Evolutionary conservation across 2,888 invertebrate genomes (phyloP).

Genomic region (Cerastoderma edule): DNA sequence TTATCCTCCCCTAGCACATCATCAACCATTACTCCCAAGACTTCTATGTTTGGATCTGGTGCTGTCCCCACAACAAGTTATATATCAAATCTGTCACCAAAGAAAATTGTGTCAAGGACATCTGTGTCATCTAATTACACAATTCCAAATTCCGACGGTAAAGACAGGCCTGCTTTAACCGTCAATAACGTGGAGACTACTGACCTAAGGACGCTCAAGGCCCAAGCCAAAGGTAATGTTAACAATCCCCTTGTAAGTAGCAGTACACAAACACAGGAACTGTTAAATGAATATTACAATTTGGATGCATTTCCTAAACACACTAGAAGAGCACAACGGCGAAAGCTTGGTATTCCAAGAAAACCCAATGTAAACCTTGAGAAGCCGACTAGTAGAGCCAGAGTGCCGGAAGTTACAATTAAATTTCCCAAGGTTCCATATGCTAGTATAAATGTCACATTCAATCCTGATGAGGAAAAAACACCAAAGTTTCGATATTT

Average conservation of each 20-base stretch:
- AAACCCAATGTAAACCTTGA: constrained; percentile 30
- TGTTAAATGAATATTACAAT: constrained; percentile 62
- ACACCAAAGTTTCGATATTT: constrained; percentile 72
- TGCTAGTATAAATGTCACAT: constrained; percentile 70
- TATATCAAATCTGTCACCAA: constrained; percentile 50
- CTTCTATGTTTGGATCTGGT: constrained; percentile 58
- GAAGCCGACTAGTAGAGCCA: constrained; percentile 49
- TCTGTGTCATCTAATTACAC: constrained; percentile 76
- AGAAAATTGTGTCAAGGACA: constrained; percentile 72
- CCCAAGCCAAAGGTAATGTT: constrained; percentile 74
- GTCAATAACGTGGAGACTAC: constrained; percentile 77
- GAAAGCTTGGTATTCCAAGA: constrained; percentile 52
- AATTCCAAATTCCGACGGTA: constrained; percentile 62
- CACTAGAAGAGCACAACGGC: constrained; percentile 43
- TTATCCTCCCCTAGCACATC: constrained; percentile 39
- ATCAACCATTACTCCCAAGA: constrained; percentile 59
- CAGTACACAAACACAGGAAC: constrained; percentile 53
- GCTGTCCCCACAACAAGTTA: constrained; percentile 60
- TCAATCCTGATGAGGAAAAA: constrained; percentile 56
- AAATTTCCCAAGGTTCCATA: constrained; percentile 74
- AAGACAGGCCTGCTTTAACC: constrained; percentile 60
- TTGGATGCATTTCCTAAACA: constrained; percentile 60
- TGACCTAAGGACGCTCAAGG: constrained; percentile 73
- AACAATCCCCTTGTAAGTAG: constrained; percentile 39
- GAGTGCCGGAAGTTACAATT: constrained; percentile 66